These are phyloP conservation scores for Drosophila kuntzei DNA, from an alignment of 2,888 invertebrate species.

Conservation along the genomic window DNA sequence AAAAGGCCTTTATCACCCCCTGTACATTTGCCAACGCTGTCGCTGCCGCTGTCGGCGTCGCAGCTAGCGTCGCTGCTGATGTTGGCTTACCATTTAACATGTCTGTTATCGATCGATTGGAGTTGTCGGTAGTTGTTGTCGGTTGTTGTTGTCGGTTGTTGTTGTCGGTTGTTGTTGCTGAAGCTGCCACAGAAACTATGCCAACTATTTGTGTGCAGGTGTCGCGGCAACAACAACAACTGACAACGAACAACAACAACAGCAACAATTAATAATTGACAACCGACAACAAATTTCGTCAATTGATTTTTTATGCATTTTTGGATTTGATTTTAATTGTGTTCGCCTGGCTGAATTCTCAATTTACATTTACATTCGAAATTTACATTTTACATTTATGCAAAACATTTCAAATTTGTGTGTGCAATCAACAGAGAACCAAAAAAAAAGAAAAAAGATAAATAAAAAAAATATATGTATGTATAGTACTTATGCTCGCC, in stretches of 20 bases:
- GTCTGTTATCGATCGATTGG: conserved; percentile 56
- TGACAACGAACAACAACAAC: conserved; percentile 14
- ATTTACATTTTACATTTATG: conserved; percentile 45
- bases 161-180: conserved; percentile 6
- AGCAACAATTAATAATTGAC: conserved; percentile 16
- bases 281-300: conserved; percentile 18
- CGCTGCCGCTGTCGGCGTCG: conserved; percentile 9
- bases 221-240: conserved; percentile 34
- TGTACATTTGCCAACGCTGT: neutral
- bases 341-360: conserved; percentile 35
- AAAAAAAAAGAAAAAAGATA: conserved; percentile 19
- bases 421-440: conserved; percentile 46
- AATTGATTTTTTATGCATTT: conserved; percentile 28
- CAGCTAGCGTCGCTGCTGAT: conserved; percentile 6
- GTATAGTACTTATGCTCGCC: conserved; percentile 42
- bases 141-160: conserved; percentile 1
- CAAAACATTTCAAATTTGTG: conserved; percentile 53
- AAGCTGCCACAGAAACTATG: conserved; percentile 50
- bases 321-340: conserved; percentile 39
- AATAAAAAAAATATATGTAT: conserved; percentile 25
- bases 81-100: conserved; percentile 49
- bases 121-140: conserved; percentile 28
- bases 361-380: conserved; percentile 26
- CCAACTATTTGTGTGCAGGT: conserved; percentile 58
- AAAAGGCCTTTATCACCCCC: neutral